Evolutionary conservation across 2,888 invertebrate species (phyloP), one percentile per base, ranked within the genome.

Genomic region (Amphipyra berbera): DNA sequence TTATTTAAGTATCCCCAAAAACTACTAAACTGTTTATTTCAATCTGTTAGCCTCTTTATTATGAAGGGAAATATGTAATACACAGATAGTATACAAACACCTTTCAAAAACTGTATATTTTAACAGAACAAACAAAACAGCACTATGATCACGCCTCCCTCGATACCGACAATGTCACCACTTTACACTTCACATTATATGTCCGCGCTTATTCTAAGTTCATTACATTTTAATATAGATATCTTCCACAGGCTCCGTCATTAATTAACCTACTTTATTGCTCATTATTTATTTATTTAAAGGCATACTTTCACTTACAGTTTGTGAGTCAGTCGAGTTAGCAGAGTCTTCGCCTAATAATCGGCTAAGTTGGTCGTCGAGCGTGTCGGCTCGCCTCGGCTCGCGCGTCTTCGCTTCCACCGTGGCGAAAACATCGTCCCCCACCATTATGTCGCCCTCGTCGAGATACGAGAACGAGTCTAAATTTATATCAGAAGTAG

Each of bases 401-500:
- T 88, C 88, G 13, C 88, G 85, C 68, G 71, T 37, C 76, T 89
- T 88, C 55, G 66, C 61, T 57, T 89, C 91, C 37, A 86, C 86
- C 8, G 81, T 73, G 56, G 80, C 85, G 80, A 92, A 93, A 73
- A 91, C 93, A 61, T 95, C 95, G 78, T 95, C 95, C 0, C 90
- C 94, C 33, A 85, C 93, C 90, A 94, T 84, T 86, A 95, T 88
- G 48, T 74, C 70, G 52, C 91, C 89, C 74, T 94, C 95, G 68
- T 95, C 94, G 67, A 95, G 82, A 78, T 95, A 95, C 70, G 95
- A 91, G 82, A 95, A 95, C 81, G 95, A 92, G 70, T 95, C 95
- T 71, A 95, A 84, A 78, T 95, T 95, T 49, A 95, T 95, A 49
- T 95, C 95, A 0, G 95, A 88, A 42, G 95, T 89, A 46, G 92